These are phyloP conservation scores for Helleia helle DNA, from an alignment of 2,888 invertebrate genomes.

Conservation along the genomic window DNA sequence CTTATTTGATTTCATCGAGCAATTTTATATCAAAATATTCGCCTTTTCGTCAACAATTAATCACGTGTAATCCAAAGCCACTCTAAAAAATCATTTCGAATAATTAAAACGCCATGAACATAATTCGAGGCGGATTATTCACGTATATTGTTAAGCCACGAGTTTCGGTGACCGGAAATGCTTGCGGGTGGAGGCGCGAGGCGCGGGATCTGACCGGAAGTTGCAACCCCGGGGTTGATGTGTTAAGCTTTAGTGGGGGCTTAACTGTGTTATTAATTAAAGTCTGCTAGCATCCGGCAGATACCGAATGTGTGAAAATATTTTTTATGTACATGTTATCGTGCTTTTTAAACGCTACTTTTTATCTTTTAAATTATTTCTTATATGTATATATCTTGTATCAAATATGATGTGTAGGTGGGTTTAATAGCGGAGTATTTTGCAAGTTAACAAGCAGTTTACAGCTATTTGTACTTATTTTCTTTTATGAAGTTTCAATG, in stretches of 20 bases:
- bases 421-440: no score
- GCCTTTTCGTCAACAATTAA: no score
- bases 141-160: constrained; percentile 10
- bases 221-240: constrained; percentile 52
- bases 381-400: no score
- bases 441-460: no score
- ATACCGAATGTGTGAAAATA: constrained; percentile 29
- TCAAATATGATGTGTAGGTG: no score
- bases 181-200: constrained; percentile 41
- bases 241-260: constrained; percentile 57
- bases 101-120: neutral
- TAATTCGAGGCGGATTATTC: neutral
- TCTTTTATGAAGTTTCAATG: no score
- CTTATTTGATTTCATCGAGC: no score
- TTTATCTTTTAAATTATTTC: no score
- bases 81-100: neutral
- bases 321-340: constrained; percentile 8
- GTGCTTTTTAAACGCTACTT: constrained; percentile 2
- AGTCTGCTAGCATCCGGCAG: constrained; percentile 47
- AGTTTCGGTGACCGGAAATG: constrained; percentile 62
- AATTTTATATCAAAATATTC: no score
- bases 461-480: no score
- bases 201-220: constrained; percentile 65
- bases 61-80: neutral
- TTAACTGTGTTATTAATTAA: constrained; percentile 68